Percentiles rank a stretch among this genome's conserved stretches.
Conservation (phyloP, 2,888 invertebrate species). For the Lordiphosa fenestrarum region DNA sequence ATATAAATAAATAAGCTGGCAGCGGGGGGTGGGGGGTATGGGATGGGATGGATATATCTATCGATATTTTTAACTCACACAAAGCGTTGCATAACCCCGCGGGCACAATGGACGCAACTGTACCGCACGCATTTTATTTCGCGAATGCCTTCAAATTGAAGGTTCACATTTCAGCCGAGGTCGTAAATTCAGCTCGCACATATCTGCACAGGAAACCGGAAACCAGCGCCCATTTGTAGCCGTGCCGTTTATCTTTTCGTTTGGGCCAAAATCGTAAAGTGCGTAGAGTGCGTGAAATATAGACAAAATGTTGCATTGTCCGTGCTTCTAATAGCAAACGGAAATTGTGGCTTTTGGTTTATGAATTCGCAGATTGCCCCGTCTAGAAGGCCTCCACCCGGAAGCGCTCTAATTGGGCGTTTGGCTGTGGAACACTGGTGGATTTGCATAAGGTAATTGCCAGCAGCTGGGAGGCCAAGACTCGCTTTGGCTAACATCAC, state of each 20-base stretch:
- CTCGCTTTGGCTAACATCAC: constrained; percentile 30
- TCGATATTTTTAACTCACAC: constrained; percentile 38
- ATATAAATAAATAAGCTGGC: constrained; percentile 72
- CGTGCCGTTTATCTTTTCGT: constrained; percentile 51
- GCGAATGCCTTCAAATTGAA: constrained; percentile 53
- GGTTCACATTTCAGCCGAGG: constrained; percentile 32
- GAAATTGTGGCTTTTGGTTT: constrained; percentile 69
- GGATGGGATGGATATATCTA: constrained; percentile 20
- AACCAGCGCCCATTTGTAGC: constrained; percentile 72
- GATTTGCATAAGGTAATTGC: constrained; percentile 68
- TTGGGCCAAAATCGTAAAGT: constrained; percentile 44
- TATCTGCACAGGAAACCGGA: constrained; percentile 62
- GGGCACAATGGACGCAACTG: constrained; percentile 30
- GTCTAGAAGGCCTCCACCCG: constrained; percentile 20
- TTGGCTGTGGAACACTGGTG: constrained; percentile 21
- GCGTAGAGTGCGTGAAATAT: constrained; percentile 57
- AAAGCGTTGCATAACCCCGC: constrained; percentile 48
- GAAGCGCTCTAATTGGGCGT: constrained; percentile 62
- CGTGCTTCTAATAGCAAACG: constrained; percentile 64
- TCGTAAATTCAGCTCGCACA: constrained; percentile 62
- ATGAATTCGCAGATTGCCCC: constrained; percentile 38
- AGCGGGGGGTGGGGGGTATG: constrained; percentile 12
- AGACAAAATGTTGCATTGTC: constrained; percentile 47
- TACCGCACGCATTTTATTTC: constrained; percentile 35
- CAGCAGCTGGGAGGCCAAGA: constrained; percentile 14